A percentile compares a stretch with the other conserved stretches of the same genome.
These are phyloP conservation scores for Tychaedon coryphoeus DNA, from an alignment of 2,113 vertebrate genomes.

Conservation along the genomic window DNA sequence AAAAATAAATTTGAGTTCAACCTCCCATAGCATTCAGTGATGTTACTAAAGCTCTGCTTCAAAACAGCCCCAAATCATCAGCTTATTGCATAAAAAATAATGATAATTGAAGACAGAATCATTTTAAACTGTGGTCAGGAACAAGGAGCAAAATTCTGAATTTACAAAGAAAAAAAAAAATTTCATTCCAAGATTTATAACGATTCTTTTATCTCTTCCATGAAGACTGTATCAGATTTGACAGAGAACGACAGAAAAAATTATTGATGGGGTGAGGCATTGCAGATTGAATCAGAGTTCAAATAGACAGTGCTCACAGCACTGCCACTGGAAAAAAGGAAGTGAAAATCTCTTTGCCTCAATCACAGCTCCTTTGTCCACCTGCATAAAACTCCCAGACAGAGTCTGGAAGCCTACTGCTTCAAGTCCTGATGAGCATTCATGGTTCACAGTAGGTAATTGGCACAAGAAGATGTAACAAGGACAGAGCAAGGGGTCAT, in stretches of 20 bases:
- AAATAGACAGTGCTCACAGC: neutral
- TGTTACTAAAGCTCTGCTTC: neutral
- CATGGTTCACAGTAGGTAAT: constrained; percentile 7
- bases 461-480: neutral
- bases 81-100: neutral
- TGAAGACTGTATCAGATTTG: neutral
- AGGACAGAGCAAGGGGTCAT: neutral
- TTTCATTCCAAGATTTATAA: neutral
- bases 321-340: neutral
- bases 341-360: neutral
- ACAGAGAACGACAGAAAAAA: neutral
- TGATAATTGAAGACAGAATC: neutral
- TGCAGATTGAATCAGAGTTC: constrained; percentile 1
- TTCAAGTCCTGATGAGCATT: constrained; percentile 45
- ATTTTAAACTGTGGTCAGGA: neutral
- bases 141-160: neutral
- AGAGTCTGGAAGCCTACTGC: neutral
- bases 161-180: neutral
- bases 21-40: neutral
- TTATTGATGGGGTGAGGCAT: neutral
- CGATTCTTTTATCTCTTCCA: neutral
- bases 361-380: constrained; percentile 63
- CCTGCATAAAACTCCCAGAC: constrained; percentile 1
- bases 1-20: neutral
- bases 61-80: neutral